These are phyloP conservation scores for Isoperla grammatica DNA, from an alignment of 2,888 invertebrate species.

Conservation along the genomic window DNA sequence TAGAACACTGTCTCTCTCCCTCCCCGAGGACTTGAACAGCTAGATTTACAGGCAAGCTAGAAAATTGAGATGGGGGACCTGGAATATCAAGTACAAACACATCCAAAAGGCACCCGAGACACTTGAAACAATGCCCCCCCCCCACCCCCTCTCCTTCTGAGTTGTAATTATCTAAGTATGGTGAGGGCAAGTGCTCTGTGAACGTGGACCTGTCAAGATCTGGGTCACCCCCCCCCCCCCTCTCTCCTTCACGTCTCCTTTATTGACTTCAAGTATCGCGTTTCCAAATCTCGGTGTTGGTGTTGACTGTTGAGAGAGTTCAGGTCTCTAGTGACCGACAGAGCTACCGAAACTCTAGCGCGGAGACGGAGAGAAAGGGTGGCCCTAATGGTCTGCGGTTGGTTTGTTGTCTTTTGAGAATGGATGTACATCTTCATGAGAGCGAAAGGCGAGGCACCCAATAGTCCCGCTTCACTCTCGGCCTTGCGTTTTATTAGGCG, in stretches of 20 bases:
- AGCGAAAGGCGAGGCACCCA: too few species aligned
- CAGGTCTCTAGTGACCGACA: not conserved
- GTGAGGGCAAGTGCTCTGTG: not conserved
- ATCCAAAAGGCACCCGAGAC: not conserved
- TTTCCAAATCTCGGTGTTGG: constrained; percentile 5
- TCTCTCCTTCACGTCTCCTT: not conserved
- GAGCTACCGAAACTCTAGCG: constrained; percentile 4
- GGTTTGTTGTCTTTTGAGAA: constrained; percentile 12
- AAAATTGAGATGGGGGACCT: constrained; percentile 23
- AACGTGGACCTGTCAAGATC: not conserved
- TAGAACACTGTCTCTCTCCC: not conserved
- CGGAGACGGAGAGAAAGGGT: constrained; percentile 5
- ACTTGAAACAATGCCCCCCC: too few species aligned
- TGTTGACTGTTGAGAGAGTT: not conserved
- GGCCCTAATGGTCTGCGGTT: constrained; percentile 6
- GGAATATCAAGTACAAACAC: constrained; percentile 15
- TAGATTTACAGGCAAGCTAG: constrained; percentile 23
- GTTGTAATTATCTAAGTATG: constrained; percentile 11
- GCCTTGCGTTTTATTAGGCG: too few species aligned
- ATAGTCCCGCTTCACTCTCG: too few species aligned
- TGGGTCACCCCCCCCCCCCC: not conserved
- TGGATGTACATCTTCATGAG: constrained; percentile 4
- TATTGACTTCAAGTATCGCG: not conserved
- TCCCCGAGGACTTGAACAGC: constrained; percentile 19
- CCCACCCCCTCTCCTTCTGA: not conserved